Conservation (phyloP, 2,113 vertebrate species). For the Dromaius novaehollandiae region DNA sequence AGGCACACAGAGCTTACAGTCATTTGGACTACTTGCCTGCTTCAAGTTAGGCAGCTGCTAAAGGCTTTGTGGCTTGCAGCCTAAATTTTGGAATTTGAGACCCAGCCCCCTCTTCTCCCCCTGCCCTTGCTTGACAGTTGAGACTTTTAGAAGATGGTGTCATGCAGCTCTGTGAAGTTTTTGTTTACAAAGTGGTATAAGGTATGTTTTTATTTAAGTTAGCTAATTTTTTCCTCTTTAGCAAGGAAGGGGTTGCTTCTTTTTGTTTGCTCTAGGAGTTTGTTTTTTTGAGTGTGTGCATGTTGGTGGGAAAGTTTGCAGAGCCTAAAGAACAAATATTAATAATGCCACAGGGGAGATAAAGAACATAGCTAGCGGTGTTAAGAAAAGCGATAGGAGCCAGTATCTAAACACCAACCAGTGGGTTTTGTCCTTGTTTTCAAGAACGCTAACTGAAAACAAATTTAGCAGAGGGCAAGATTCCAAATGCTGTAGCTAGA, state of each 20-base stretch:
- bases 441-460: background rate
- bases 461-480: background rate
- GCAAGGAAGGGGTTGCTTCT: background rate
- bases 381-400: background rate
- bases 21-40: background rate
- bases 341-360: background rate
- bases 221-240: background rate
- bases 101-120: background rate
- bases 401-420: background rate
- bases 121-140: rapidly evolving
- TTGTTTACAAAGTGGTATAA: background rate
- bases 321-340: background rate
- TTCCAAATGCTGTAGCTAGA: background rate
- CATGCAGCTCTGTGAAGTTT: background rate
- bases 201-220: background rate
- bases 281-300: background rate
- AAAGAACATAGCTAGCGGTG: background rate
- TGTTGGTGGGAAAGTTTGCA: background rate
- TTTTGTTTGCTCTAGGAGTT: background rate
- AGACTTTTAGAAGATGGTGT: background rate
- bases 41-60: background rate
- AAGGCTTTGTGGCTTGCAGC: background rate
- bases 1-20: background rate
- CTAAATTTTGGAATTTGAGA: background rate
- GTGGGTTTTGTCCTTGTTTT: background rate